Evolutionary conservation across 2,797 vertebrate species (phyloP).

Genomic region (Galago senegalensis): DNA sequence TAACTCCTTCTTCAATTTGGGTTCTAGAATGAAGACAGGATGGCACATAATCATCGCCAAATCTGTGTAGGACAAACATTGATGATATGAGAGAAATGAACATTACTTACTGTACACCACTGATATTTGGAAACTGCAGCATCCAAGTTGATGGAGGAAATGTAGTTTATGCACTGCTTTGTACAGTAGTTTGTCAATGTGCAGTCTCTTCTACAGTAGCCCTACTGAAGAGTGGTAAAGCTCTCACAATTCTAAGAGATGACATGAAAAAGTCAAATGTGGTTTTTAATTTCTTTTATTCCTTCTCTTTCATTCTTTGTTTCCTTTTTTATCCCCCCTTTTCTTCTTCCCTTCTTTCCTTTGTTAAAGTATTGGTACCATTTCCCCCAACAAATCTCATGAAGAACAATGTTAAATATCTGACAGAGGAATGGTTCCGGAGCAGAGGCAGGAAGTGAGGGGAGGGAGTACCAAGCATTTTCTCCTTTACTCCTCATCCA

Average conservation of each 20-base stretch:
- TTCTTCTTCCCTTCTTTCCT: background rate
- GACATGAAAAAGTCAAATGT: background rate
- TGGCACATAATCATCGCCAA: background rate
- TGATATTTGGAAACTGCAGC: background rate
- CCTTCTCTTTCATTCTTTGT: background rate
- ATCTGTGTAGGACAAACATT: background rate
- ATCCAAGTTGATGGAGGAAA: background rate
- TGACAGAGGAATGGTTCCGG: background rate
- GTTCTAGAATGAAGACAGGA: background rate
- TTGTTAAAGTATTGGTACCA: background rate
- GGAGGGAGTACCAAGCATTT: background rate
- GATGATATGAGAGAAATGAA: background rate
- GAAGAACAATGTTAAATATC: background rate
- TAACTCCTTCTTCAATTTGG: background rate
- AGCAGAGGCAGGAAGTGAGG: background rate
- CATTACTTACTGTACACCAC: background rate
- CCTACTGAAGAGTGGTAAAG: background rate
- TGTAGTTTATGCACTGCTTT: background rate
- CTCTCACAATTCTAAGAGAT: background rate
- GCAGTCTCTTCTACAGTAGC: background rate
- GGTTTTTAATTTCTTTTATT: constrained; percentile 4
- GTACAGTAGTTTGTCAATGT: background rate
- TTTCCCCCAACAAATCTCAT: background rate
- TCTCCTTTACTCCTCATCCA: background rate
- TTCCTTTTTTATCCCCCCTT: background rate